Evolutionary conservation across 1,140 invertebrate species (phyloP).

Genomic region (Nephotettix cincticeps): DNA sequence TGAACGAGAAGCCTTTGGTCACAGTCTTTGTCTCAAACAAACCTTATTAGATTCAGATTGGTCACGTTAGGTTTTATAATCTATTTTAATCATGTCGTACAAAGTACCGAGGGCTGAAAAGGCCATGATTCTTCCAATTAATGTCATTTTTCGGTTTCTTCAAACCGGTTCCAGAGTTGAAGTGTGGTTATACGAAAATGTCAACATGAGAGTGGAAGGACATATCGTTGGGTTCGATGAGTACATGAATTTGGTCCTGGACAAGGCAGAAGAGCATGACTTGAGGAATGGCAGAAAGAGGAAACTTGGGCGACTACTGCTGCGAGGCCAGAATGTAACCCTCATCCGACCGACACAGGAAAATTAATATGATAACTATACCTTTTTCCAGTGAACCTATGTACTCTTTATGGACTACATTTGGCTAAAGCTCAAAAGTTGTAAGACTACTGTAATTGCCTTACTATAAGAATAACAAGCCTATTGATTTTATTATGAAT

Average conservation of each 20-base stretch:
- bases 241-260: constrained; percentile 99
- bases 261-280: constrained; percentile 95
- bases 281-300: constrained; percentile 86
- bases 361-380: too few species aligned
- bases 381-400: too few species aligned
- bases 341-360: constrained; percentile 19
- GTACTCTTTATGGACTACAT: too few species aligned
- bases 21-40: too few species aligned
- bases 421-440: too few species aligned
- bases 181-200: constrained; percentile 41
- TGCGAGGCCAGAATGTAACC: constrained; percentile 61
- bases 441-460: too few species aligned
- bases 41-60: too few species aligned
- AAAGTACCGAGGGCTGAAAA: constrained; percentile 81
- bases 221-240: constrained; percentile 99
- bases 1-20: too few species aligned
- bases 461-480: too few species aligned
- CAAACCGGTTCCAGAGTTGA: constrained; percentile 93
- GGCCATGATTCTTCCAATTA: constrained; percentile 98
- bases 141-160: constrained; percentile 90
- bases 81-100: too few species aligned
- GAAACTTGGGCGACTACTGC: constrained; percentile 79
- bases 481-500: too few species aligned
- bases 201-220: constrained; percentile 78
- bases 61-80: too few species aligned